Conservation (phyloP, 2,888 invertebrate species). For the Pelosia muscerda region DNA sequence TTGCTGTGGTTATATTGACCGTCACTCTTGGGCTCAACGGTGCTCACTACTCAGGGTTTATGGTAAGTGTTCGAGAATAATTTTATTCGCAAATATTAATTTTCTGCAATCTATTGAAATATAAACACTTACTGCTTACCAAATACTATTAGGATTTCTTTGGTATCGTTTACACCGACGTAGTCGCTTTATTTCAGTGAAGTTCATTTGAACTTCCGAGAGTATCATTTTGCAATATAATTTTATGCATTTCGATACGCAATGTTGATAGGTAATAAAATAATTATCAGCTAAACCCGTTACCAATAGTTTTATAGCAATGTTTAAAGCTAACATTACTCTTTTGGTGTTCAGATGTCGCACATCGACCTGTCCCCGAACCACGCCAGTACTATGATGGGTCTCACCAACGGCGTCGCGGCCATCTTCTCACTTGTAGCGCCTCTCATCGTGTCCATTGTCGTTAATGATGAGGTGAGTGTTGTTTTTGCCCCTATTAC, state of each 20-base stretch:
- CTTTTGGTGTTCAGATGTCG: slow-evolving; percentile 84
- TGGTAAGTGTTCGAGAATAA: slow-evolving; percentile 71
- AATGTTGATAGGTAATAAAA: too few relatives aligned
- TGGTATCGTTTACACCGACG: too few relatives aligned
- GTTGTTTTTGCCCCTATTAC: neutral
- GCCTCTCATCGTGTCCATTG: slow-evolving; percentile 90
- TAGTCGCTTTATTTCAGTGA: too few relatives aligned
- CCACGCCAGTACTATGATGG: slow-evolving; percentile 94
- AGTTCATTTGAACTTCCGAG: too few relatives aligned
- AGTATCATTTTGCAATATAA: too few relatives aligned
- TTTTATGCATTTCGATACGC: too few relatives aligned
- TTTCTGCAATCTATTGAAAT: too few relatives aligned
- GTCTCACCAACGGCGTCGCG: slow-evolving; percentile 93
- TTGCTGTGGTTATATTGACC: slow-evolving; percentile 89
- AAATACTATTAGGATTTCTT: too few relatives aligned
- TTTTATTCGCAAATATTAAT: neutral
- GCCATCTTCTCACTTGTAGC: slow-evolving; percentile 93
- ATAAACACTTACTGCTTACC: too few relatives aligned
- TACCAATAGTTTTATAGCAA: too few relatives aligned
- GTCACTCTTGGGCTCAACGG: slow-evolving; percentile 92
- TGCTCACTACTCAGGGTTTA: slow-evolving; percentile 91
- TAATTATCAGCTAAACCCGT: too few relatives aligned
- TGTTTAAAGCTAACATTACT: neutral
- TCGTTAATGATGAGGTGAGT: slow-evolving; percentile 89
- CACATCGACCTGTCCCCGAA: slow-evolving; percentile 95